phyloP scores from a whole-genome alignment of 2,888 invertebrate genomes.

The Lissonota sp. region DNA sequence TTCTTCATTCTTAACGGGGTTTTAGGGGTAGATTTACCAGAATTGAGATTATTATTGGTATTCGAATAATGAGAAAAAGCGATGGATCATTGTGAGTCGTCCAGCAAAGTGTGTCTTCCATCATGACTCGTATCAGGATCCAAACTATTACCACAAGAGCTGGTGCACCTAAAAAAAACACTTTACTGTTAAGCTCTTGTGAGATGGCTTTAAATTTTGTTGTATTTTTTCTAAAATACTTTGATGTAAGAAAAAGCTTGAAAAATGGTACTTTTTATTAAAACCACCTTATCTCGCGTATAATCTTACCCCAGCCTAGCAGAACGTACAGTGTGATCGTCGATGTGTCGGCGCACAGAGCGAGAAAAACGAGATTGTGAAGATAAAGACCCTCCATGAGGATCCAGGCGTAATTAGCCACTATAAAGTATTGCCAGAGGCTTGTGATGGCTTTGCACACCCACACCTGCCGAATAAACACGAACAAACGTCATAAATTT shows the following conservation, averaged over 20 bases:
- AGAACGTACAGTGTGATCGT: conserved; percentile 86
- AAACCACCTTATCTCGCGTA: too few species aligned
- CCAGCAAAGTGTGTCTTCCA: conserved; percentile 87
- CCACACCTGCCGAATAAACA: conserved; percentile 85
- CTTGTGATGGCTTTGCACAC: conserved; percentile 87
- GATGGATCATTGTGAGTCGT: conserved; percentile 84
- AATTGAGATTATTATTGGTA: conserved; percentile 86
- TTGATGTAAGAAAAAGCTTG: too few species aligned
- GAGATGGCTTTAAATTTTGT: too few species aligned
- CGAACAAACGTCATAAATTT: conserved; percentile 1
- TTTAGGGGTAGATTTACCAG: conserved; percentile 83
- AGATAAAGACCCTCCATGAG: conserved; percentile 90
- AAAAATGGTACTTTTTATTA: too few species aligned
- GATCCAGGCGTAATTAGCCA: conserved; percentile 89
- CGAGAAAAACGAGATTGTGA: conserved; percentile 88
- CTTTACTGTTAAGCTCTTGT: neutral
- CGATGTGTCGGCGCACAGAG: conserved; percentile 87
- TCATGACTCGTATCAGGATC: conserved; percentile 84
- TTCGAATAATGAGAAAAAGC: conserved; percentile 85
- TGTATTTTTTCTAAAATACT: too few species aligned
- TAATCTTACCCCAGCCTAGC: conserved; percentile 88
- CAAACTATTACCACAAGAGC: conserved; percentile 86
- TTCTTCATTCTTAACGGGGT: neutral
- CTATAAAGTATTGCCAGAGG: conserved; percentile 87
- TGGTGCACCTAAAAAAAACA: conserved; percentile 84